Conservation (phyloP, 2,888 invertebrate genomes). For the Cryptosula pallasiana region DNA sequence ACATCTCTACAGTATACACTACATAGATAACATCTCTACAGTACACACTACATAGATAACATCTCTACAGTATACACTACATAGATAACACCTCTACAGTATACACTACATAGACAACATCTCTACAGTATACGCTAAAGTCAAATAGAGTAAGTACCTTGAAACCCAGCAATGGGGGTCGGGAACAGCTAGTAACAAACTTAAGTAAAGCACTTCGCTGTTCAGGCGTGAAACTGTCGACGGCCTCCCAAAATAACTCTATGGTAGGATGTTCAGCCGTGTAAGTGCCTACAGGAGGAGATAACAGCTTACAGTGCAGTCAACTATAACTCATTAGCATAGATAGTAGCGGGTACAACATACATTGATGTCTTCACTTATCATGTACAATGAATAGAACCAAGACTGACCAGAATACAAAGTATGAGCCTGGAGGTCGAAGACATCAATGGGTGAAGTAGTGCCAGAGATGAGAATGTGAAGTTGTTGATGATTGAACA, state of each 20-base stretch:
- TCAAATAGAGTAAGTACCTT: slow-evolving; percentile 62
- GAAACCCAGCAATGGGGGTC: slow-evolving; percentile 92
- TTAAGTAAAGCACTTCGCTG: slow-evolving; percentile 83
- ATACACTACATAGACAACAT: no score
- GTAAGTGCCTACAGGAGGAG: slow-evolving; percentile 67
- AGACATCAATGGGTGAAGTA: slow-evolving; percentile 84
- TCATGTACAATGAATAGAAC: no score
- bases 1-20: no score
- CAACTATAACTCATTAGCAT: no score
- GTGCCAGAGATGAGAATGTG: slow-evolving; percentile 96
- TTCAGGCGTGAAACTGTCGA: slow-evolving; percentile 67
- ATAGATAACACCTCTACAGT: no score
- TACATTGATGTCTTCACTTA: no score
- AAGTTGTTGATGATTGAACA: slow-evolving; percentile 90
- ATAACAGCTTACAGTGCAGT: no score
- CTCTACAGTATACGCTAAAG: background rate
- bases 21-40: no score
- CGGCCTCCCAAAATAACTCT: slow-evolving; percentile 79
- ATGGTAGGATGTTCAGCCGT: slow-evolving; percentile 77
- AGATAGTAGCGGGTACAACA: no score
- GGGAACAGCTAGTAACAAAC: slow-evolving; percentile 96
- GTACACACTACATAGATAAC: no score
- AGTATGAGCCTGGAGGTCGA: slow-evolving; percentile 79
- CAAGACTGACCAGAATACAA: slow-evolving; percentile 72
- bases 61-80: no score